Base-by-base conservation (phyloP, 2,888 invertebrate genomes). In the Dynastes hyllus region DNA sequence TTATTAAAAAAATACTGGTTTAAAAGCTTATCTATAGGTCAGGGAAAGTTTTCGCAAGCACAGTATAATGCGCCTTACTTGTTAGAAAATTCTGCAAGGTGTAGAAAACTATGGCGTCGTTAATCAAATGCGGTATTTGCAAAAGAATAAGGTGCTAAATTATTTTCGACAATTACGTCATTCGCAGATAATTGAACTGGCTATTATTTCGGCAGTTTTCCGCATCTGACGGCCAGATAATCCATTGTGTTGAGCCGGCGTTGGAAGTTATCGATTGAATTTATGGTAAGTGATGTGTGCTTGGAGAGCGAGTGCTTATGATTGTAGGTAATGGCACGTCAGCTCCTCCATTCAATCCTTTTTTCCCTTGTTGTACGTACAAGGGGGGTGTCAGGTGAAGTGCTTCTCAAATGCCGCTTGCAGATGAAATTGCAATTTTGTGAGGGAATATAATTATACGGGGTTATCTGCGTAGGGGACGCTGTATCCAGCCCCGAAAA, bases 231-330 rank as follows among this genome's bases (percentile, higher is more conserved):
- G 79, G 82, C 81, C 66, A 78, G 80, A 76, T 76, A 71, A 75
- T 78, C 69, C 71, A 73, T 70, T 76, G 79, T 69, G 77, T 79
- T 55, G 78, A 73, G 66, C 32, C 9, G 80, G 80, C 81, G 79
- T 78, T 81, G 77, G 83, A 77, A 81, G 82, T 82, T 85, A 86
- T 86, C 84, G 86, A 86, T 86, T 85, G 83, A 84, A 85, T 85
- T 85, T 85, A 85, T 85, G 85, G 84, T 84, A 84, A 85, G 83
- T 83, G 84, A 78, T 81, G 79, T 73, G 61, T 16, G 81, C 55
- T 58, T 58, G 80, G 75, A 80, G 80, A 79, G 82, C 84, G 84
- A 83, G 84, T 84, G 84, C 85, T 85, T 85, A 80, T 84, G 83
- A 85, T 84, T 84, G 83, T 83, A 84, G 82, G 81, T 84, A 85